Percentiles rank a stretch among this genome's conserved stretches.
phyloP scores from a whole-genome alignment of 2,113 vertebrate species.

The Tragelaphus imberbis region DNA sequence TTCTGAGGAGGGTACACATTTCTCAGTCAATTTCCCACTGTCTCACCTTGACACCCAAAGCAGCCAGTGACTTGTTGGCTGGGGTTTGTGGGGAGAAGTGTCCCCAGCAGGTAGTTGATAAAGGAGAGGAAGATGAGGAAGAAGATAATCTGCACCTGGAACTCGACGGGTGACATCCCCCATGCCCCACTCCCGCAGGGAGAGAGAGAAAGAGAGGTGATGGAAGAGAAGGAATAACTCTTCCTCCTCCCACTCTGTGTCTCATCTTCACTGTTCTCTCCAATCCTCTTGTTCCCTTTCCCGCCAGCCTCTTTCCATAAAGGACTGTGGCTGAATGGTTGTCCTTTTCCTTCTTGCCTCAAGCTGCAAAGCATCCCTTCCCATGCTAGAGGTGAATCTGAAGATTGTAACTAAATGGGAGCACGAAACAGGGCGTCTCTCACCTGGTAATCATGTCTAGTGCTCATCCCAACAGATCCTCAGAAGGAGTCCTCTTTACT shows the following conservation, averaged over 20 bases:
- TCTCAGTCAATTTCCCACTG: background rate
- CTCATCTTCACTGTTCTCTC: background rate
- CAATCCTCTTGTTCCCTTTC: background rate
- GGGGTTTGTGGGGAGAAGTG: constrained; percentile 68
- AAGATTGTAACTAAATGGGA: background rate
- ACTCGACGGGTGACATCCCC: background rate
- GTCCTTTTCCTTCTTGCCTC: background rate
- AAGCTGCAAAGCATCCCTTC: background rate
- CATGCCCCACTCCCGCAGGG: accelerated
- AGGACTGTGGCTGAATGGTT: background rate
- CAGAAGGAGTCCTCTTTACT: background rate
- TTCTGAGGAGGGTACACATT: background rate
- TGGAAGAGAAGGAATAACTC: background rate
- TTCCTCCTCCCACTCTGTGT: background rate
- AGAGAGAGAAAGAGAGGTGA: background rate
- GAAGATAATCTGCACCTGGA: constrained; percentile 79
- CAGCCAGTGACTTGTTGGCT: constrained; percentile 77
- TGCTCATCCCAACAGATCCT: background rate
- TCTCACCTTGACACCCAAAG: constrained; percentile 78
- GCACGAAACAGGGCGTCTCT: background rate
- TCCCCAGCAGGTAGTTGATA: constrained; percentile 79
- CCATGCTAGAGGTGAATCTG: background rate
- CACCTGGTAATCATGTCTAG: background rate
- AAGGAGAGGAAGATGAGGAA: constrained; percentile 79
- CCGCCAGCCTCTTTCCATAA: background rate